phyloP scores from a whole-genome alignment of 2,113 vertebrate genomes.

The Tragulus kanchil region DNA sequence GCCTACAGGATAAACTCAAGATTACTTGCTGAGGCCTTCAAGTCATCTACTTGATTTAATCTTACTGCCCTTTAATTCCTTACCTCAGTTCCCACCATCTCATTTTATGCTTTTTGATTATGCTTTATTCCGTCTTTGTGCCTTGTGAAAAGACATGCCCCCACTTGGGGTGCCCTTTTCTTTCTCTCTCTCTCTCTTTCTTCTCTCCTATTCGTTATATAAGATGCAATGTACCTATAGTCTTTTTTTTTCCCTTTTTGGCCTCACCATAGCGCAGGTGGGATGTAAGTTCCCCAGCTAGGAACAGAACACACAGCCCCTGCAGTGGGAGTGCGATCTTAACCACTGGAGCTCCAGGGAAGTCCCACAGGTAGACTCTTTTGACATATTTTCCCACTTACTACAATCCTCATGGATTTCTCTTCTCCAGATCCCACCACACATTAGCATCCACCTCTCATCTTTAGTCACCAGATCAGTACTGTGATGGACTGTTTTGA shows the following conservation, averaged over 20 bases:
- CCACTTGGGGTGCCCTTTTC: background rate
- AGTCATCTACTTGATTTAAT: background rate
- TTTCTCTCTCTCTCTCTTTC: background rate
- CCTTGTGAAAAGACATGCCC: background rate
- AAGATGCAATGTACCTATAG: background rate
- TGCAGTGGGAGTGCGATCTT: background rate
- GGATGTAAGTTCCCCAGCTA: background rate
- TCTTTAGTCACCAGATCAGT: background rate
- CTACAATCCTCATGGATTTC: background rate
- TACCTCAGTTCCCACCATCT: background rate
- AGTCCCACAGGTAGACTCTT: background rate
- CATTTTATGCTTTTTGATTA: background rate
- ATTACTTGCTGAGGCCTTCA: background rate
- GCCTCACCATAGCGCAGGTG: background rate
- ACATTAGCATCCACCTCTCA: background rate
- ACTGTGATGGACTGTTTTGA: background rate
- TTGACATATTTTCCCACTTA: too few species aligned
- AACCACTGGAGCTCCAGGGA: background rate
- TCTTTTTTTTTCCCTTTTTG: background rate
- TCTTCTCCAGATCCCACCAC: background rate
- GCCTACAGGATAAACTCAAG: background rate
- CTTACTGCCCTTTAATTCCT: background rate
- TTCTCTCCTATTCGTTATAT: background rate
- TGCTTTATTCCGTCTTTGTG: background rate
- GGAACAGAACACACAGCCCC: background rate